Conservation (phyloP, 1,140 invertebrate species). For the Magallana gigas region DNA sequence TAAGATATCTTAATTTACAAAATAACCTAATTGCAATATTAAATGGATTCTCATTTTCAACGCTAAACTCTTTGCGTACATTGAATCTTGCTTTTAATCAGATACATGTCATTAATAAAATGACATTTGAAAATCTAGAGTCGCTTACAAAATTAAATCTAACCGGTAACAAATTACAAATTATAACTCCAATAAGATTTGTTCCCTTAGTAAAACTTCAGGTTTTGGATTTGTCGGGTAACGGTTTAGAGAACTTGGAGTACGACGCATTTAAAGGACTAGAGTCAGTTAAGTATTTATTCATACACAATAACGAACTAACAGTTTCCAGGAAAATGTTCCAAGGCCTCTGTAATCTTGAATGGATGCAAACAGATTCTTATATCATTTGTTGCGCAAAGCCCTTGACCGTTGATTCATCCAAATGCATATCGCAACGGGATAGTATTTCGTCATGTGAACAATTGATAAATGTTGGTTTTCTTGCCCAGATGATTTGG, state of each 20-base stretch:
- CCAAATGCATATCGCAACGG: conserved; percentile 55
- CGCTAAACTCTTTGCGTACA: conserved; percentile 1
- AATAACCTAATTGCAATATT: not conserved
- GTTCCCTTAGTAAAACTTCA: not conserved
- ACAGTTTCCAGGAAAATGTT: not conserved
- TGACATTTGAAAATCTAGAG: conserved; percentile 25
- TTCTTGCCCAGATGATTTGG: conserved; percentile 56
- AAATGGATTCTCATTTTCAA: not conserved
- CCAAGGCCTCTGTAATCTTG: conserved; percentile 29
- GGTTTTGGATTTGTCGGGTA: conserved; percentile 38
- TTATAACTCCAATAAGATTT: conserved; percentile 27
- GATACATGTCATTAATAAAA: not conserved
- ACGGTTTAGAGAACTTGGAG: not conserved
- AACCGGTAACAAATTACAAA: conserved; percentile 24
- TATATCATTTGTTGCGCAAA: conserved; percentile 64
- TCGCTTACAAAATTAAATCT: conserved; percentile 29
- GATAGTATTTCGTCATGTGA: conserved; percentile 64
- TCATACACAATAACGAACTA: not conserved
- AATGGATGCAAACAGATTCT: conserved; percentile 40
- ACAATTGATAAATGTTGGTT: conserved; percentile 53
- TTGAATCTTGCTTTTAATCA: conserved; percentile 12
- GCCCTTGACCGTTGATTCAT: not conserved
- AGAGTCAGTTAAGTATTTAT: not conserved
- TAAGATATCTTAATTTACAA: conserved; percentile 30
- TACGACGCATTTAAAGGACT: conserved; percentile 28